Evolutionary conservation across 2,888 invertebrate genomes (phyloP).

Genomic region (Poecilus cupreus): DNA sequence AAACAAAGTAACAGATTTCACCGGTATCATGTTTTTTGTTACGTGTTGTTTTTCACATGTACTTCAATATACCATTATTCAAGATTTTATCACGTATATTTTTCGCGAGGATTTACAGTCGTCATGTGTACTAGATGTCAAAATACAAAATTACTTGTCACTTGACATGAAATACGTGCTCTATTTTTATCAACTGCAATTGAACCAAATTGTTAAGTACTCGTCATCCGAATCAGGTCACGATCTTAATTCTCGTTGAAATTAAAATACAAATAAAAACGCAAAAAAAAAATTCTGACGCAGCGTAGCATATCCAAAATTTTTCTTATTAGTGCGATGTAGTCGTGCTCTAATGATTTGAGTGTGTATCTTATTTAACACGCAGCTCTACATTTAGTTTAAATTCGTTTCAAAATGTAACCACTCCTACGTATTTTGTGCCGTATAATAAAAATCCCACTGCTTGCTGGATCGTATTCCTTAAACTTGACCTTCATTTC

Average conservation of each 20-base stretch:
- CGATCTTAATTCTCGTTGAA: constrained; percentile 17
- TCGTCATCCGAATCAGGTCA: constrained; percentile 11
- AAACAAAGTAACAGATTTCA: constrained; percentile 15
- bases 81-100: constrained; percentile 6
- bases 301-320: constrained; percentile 22
- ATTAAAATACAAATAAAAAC: constrained; percentile 21
- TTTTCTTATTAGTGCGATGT: constrained; percentile 14
- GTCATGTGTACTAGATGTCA: constrained; percentile 13
- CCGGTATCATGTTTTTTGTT: not conserved
- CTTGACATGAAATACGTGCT: not conserved
- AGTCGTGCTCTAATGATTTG: constrained; percentile 19
- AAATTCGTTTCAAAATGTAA: constrained; percentile 19
- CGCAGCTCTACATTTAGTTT: not conserved
- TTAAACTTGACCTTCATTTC: constrained; percentile 26
- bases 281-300: not conserved
- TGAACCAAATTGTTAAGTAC: constrained; percentile 36
- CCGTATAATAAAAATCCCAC: not conserved
- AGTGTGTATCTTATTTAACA: constrained; percentile 1
- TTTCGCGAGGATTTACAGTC: not conserved
- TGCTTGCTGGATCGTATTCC: constrained; percentile 3
- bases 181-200: constrained; percentile 36
- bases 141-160: constrained; percentile 32
- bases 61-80: not conserved
- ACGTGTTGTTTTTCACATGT: not conserved
- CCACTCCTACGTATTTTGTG: not conserved